phyloP scores from a whole-genome alignment of 2,113 vertebrate genomes.

The Lathamus discolor region DNA sequence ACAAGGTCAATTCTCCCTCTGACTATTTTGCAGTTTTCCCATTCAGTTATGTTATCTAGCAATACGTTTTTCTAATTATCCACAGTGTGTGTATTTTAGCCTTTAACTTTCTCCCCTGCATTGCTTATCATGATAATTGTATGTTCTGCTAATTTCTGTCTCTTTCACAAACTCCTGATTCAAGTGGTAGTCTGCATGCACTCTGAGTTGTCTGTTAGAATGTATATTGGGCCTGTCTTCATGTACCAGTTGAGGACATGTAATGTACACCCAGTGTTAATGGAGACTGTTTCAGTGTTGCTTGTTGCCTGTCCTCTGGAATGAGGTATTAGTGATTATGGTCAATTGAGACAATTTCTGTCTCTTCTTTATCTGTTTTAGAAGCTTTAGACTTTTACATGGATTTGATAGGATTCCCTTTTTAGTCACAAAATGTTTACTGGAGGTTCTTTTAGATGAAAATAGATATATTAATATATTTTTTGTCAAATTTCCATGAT shows the following conservation, averaged over 20 bases:
- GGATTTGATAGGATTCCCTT: not conserved
- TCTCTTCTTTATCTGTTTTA: not conserved
- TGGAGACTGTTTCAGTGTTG: not conserved
- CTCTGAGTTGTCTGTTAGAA: not conserved
- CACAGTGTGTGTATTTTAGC: not conserved
- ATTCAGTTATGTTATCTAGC: constrained; percentile 35
- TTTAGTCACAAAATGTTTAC: not conserved
- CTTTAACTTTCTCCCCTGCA: not conserved
- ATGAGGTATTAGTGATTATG: not conserved
- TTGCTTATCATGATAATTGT: not conserved
- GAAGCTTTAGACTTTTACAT: not conserved
- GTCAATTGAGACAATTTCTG: not conserved
- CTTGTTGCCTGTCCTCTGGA: not conserved
- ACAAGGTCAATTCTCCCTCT: constrained; percentile 84
- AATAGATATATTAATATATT: not conserved
- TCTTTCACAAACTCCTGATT: not conserved
- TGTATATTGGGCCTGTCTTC: not conserved
- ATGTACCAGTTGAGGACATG: not conserved
- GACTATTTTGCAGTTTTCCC: constrained; percentile 1
- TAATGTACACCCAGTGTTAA: not conserved
- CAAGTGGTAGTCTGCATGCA: not conserved
- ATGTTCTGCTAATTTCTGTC: not conserved
- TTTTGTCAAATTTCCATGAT: not conserved
- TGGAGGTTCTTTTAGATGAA: not conserved
- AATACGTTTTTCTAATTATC: constrained; percentile 58